Percentiles rank a stretch among this genome's conserved stretches.
phyloP scores from a whole-genome alignment of 2,113 vertebrate species.

The Cyrtonyx montezumae region DNA sequence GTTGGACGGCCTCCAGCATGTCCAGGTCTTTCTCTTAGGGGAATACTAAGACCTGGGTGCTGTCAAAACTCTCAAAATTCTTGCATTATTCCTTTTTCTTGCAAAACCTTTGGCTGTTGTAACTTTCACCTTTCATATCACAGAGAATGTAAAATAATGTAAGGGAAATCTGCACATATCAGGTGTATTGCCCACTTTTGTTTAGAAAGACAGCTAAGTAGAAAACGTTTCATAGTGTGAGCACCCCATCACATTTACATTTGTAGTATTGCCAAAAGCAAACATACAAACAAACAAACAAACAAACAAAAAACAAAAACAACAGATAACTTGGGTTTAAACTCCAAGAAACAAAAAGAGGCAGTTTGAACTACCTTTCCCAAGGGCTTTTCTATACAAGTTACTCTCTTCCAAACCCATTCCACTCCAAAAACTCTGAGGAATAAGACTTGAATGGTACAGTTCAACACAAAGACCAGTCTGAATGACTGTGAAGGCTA shows the following conservation, averaged over 20 bases:
- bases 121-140: not conserved
- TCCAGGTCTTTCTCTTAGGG: not conserved
- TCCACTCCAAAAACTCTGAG: not conserved
- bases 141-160: not conserved
- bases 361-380: not conserved
- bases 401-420: not conserved
- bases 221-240: not conserved
- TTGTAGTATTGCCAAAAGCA: not conserved
- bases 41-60: not conserved
- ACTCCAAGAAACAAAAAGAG: not conserved
- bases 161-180: not conserved
- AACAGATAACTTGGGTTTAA: not conserved
- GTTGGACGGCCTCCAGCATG: not conserved
- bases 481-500: not conserved
- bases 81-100: not conserved
- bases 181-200: not conserved
- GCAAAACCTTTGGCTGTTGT: not conserved
- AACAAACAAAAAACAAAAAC: not conserved
- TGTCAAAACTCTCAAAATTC: not conserved
- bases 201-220: not conserved
- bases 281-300: rapidly evolving
- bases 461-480: not conserved
- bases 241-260: not conserved
- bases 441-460: not conserved
- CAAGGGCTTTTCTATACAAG: not conserved